Evolutionary conservation across 1,140 invertebrate species (phyloP).

Genomic region (Ptiloglossa arizonensis): DNA sequence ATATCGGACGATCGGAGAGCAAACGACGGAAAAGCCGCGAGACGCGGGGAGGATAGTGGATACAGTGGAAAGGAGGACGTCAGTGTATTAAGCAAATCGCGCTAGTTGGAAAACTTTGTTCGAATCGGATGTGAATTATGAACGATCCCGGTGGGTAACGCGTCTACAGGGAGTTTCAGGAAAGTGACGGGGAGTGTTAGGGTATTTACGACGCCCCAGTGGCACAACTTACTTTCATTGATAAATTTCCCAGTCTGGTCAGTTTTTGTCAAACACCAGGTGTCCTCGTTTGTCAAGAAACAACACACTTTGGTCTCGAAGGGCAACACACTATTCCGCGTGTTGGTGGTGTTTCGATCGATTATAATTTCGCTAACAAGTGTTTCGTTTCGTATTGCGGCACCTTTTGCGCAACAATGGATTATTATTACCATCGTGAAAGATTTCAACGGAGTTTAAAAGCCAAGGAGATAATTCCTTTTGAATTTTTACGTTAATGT

Average conservation of each 20-base stretch:
- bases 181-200: slow-evolving; percentile 43
- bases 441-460: too few relatives aligned
- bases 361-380: too few relatives aligned
- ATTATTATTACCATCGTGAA: too few relatives aligned
- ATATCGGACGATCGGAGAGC: background rate
- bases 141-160: slow-evolving; percentile 49
- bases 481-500: too few relatives aligned
- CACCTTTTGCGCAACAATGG: too few relatives aligned
- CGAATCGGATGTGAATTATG: slow-evolving; percentile 68
- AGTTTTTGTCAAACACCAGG: background rate
- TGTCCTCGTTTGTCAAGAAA: background rate
- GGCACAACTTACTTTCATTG: slow-evolving; percentile 57
- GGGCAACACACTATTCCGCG: too few relatives aligned
- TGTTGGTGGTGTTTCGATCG: too few relatives aligned
- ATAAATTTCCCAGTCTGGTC: slow-evolving; percentile 55
- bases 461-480: too few relatives aligned
- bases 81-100: slow-evolving; percentile 64
- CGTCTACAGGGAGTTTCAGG: slow-evolving; percentile 47
- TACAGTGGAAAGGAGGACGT: slow-evolving; percentile 38
- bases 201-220: slow-evolving; percentile 62
- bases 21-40: background rate
- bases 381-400: too few relatives aligned
- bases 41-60: background rate
- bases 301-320: slow-evolving; percentile 15
- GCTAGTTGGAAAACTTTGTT: slow-evolving; percentile 61